phyloP scores from a whole-genome alignment of 2,888 invertebrate genomes.

The Netelia melanura region DNA sequence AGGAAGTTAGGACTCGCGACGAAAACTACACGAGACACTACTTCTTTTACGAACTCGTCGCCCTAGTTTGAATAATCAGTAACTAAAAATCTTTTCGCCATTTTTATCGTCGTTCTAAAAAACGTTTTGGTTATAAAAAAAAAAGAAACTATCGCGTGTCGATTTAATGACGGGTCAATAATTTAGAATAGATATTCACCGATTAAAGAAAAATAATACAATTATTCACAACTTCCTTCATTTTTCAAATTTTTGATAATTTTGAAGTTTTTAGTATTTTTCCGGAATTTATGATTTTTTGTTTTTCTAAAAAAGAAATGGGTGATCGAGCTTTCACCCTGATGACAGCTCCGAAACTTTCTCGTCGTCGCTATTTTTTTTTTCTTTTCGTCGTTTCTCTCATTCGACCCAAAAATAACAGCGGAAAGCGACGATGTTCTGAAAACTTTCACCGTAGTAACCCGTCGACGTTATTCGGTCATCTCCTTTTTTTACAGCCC shows the following conservation, averaged over 20 bases:
- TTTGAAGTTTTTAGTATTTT: background rate
- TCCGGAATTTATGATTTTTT: background rate
- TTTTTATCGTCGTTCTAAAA: too few species aligned
- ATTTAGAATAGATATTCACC: too few species aligned
- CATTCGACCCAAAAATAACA: conserved; percentile 43
- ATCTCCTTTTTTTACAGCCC: conserved; percentile 67
- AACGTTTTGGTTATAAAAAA: too few species aligned
- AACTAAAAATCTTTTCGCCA: background rate
- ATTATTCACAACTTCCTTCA: too few species aligned
- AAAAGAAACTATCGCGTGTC: too few species aligned
- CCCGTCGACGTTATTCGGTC: conserved; percentile 49
- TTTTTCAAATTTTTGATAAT: too few species aligned
- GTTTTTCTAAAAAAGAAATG: conserved; percentile 5
- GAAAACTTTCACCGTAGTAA: conserved; percentile 65
- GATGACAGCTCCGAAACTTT: conserved; percentile 59
- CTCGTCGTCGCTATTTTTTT: conserved; percentile 42
- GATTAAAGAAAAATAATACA: too few species aligned
- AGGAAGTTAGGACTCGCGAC: conserved; percentile 24
- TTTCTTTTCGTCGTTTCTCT: conserved; percentile 44
- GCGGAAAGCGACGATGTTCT: conserved; percentile 55
- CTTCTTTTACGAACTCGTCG: background rate
- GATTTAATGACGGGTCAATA: too few species aligned
- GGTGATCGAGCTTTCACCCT: conserved; percentile 18
- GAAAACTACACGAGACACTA: background rate
- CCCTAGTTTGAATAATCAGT: conserved; percentile 8